Evolutionary conservation across 2,113 vertebrate species (phyloP), one percentile per base, ranked within the genome.

Genomic region (Brachionichthys hirsutus): DNA sequence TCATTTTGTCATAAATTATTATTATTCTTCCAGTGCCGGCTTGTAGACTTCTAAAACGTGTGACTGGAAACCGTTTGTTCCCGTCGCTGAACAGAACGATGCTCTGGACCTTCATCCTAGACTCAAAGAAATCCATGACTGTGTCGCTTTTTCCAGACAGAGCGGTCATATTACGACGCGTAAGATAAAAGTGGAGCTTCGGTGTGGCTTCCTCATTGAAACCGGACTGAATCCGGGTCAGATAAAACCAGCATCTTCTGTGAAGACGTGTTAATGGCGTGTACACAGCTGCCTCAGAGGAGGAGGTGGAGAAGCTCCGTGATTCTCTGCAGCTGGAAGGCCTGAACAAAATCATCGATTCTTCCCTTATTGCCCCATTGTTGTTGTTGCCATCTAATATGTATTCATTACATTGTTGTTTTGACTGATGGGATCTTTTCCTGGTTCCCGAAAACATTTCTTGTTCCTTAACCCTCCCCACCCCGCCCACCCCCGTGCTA

Each of bases 151-250:
- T 36, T 66, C n/a, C 12, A 34, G 54, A 46, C 47, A 68, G 43
- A 55, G 45, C 57, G 22, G 52, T 2, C 46, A 30, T 24, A 24
- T 53, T 35, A 50, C 69, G 47, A 68, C 40, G 34, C 56, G 12
- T 30, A 30, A 54, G 54, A 69, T 59, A 44, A 61, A 77, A 52
- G 19, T 41, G 24, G 61, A 65, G 50, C 36, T 2, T 15, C 16
- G 15, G 12, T 30, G 48, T 47, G 43, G 42, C 18, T 67, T 50
- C 2, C 20, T 36, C 17, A 44, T 41, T 48, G 11, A 57, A 73
- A 45, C 46, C 54, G 9, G 48, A 3, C 48, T 67, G 63, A 62
- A 80, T 83, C 38, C 71, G 70, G 62, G 81, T 81, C 75, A 77
- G 49, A 70, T 44, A 35, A n/a, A 42, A 24, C 48, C 46, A 44